Percentiles rank a stretch among this genome's conserved stretches.
phyloP scores from a whole-genome alignment of 2,888 invertebrate genomes.

The Drepanosiphum platanoidis region DNA sequence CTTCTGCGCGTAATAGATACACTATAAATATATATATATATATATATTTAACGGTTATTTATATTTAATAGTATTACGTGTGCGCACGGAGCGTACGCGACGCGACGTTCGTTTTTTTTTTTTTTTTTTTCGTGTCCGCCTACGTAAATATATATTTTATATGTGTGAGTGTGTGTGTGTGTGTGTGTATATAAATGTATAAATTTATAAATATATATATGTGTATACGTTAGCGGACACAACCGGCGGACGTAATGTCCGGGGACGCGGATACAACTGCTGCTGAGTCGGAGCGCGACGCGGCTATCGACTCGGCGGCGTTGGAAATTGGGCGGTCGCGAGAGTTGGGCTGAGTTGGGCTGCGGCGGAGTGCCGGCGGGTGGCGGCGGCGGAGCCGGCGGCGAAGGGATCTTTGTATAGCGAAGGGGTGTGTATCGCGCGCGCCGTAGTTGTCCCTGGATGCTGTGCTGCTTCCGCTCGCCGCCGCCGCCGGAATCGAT shows the following conservation, averaged over 20 bases:
- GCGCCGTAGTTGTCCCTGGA: conserved; percentile 20
- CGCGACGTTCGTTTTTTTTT: background rate
- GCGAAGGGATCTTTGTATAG: background rate
- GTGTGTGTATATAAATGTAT: background rate
- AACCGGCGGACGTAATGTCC: conserved; percentile 47
- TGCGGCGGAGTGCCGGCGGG: background rate
- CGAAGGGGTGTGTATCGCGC: background rate
- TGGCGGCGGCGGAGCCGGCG: background rate
- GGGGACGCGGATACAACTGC: conserved; percentile 31
- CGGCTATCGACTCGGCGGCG: background rate
- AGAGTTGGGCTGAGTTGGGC: background rate
- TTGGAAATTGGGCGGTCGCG: conserved; percentile 1
- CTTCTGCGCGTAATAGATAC: too few relatives aligned
- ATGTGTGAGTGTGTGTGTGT: background rate
- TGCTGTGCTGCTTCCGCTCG: conserved; percentile 20
- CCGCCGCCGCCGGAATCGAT: conserved; percentile 30
- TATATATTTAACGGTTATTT: background rate
- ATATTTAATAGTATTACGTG: background rate
- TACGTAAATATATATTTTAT: background rate
- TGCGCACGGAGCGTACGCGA: background rate
- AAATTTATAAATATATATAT: background rate
- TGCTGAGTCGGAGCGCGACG: too few relatives aligned
- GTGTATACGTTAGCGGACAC: background rate
- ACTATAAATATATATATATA: too few relatives aligned
- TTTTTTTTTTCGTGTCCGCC: background rate